Evolutionary conservation across 2,888 invertebrate genomes (phyloP), one percentile per base, ranked within the genome.

Genomic region (Archips xylosteana): DNA sequence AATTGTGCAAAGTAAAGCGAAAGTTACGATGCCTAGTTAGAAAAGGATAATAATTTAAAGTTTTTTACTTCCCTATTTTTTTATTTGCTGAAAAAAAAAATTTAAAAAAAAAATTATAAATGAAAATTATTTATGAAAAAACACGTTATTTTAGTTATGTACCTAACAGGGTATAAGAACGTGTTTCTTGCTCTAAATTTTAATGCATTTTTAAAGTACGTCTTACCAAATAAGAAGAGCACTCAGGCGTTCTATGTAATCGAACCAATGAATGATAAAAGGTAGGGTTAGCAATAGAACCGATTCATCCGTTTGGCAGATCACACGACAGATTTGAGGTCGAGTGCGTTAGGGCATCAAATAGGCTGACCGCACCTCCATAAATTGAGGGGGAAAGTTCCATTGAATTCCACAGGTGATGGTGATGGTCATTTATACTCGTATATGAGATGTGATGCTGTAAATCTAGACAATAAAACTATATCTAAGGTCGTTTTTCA

Each of bases 261-360:
- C 42, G 57, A 42, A 13, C 57, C 42, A 57, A 67, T 57, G 66
- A 67, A 67, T 57, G 57, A 57, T 67, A 39, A 49, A 64, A 49
- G 49, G 60, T 39, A 49, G 5, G 66, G 39, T 42, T 36, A 42
- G 23, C 54, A 57, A 57, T 49, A 64, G 64, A 49, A 47, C 34
- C 49, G 32, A 64, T 57, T 66, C 32, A 42, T 67, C 36, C 66
- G 12, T 64, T 42, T 8, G 66, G 15, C 42, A 57, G 54, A 67
- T 67, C n/a, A 57, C n/a, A 57, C 32, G 9, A 12, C 5, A 49
- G 51, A 65, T 67, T 13, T 57, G 6, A 39, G 66, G 54, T 42
- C 42, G 42, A 67, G 42, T 67, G 13, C 34, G 65, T 39, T 13
- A 54, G 65, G 57, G 32, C 54, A 67, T 42, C 66, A 45, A 67